These are phyloP conservation scores for Drosophila kuntzei DNA, from an alignment of 2,888 invertebrate species.

Conservation along the genomic window DNA sequence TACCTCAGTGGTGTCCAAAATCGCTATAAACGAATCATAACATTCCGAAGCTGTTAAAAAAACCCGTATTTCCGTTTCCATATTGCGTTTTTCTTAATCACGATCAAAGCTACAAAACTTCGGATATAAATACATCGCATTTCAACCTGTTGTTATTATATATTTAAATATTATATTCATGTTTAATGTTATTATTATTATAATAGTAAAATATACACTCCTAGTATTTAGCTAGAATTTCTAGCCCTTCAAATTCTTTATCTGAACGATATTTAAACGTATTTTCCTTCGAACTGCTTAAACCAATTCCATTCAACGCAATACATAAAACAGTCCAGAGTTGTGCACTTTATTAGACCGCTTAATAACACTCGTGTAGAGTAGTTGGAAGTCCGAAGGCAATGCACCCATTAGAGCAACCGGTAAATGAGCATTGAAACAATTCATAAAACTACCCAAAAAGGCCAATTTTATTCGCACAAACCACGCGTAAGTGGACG, in stretches of 20 bases:
- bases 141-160: no score
- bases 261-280: constrained; percentile 12
- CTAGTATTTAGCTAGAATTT: neutral
- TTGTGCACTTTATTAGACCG: constrained; percentile 47
- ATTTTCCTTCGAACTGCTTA: neutral
- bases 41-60: no score
- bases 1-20: no score
- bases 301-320: constrained; percentile 4
- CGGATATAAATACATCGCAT: no score
- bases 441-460: constrained; percentile 77
- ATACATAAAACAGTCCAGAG: constrained; percentile 21
- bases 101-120: no score
- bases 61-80: no score
- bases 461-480: constrained; percentile 61
- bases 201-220: neutral
- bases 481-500: constrained; percentile 60
- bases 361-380: constrained; percentile 6
- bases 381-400: constrained; percentile 41
- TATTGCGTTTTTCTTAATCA: no score
- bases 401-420: constrained; percentile 76
- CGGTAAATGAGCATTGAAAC: constrained; percentile 80
- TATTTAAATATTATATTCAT: no score
- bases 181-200: neutral
- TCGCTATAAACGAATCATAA: no score
- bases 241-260: neutral